Evolutionary conservation across 2,888 invertebrate species (phyloP), one percentile per base, ranked within the genome.

Genomic region (Timandra comae): DNA sequence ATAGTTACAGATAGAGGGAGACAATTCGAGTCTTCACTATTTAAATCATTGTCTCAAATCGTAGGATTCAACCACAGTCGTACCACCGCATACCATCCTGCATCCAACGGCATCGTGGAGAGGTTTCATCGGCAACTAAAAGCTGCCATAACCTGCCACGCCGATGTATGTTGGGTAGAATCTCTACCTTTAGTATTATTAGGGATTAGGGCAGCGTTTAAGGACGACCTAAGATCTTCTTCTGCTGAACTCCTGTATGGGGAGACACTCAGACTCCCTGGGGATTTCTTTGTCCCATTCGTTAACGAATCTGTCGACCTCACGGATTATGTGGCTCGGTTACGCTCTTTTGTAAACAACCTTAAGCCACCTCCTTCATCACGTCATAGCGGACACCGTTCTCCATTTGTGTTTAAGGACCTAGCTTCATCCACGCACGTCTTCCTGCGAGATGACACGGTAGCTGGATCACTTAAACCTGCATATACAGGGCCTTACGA

Each of bases 81-180:
- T 0, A 56, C 56, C 0, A 50, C 54, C 1, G 51, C 56, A 0
- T 54, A 52, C 13, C 52, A 54, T 13, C 53, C 49, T 3, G 37
- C 41, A 0, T 37, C 43, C 21, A 53, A 56, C 11, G 52, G 52
- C 1, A 12, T 56, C 4, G 32, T 55, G 4, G 52, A 57, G 23
- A 12, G 53, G 5, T 46, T 65, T 31, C 77, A 81, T 9, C 29
- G 45, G 7, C 41, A 38, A 8, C 27, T 43, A 0, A 43, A 38
- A 9, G 31, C 29, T 0, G 42, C 38, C 7, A 29, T 38, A 1
- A 38, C 33, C 33, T 38, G 38, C 13, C 42, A 42, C 11, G 23
- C 28, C 6, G 28, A 23, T 7, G 5, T 9, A 3, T 8, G 16
- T 2, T 42, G 42, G 38, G 11, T 11, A n/a, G 31, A 30, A 13